Percentiles rank a stretch among this genome's conserved stretches.
Conservation (phyloP, 1,140 invertebrate species). For the Aplysia californica region DNA sequence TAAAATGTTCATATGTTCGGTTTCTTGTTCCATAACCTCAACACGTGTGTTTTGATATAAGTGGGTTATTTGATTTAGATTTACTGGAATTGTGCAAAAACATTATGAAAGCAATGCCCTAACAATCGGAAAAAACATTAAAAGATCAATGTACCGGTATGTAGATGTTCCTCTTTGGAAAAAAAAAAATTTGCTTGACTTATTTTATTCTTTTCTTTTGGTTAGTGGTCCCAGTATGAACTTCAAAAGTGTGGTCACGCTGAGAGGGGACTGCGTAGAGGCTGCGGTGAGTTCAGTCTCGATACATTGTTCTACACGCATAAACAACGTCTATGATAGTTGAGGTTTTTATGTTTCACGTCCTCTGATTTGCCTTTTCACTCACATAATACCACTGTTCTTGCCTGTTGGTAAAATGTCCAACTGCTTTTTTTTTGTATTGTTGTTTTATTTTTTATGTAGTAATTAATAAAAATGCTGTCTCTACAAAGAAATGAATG, state of each 20-base stretch:
- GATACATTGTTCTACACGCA: too few relatives aligned
- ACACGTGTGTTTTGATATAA: background rate
- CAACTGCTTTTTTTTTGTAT: background rate
- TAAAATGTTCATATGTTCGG: background rate
- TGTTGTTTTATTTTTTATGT: background rate
- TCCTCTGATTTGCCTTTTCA: background rate
- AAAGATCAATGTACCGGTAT: too few relatives aligned
- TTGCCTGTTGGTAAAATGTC: background rate
- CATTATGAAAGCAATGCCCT: too few relatives aligned
- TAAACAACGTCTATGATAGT: too few relatives aligned
- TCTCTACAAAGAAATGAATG: background rate
- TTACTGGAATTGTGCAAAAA: background rate
- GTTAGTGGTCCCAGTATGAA: slow-evolving; percentile 17
- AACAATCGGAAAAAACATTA: too few relatives aligned
- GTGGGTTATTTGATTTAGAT: background rate
- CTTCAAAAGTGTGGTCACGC: slow-evolving; percentile 17
- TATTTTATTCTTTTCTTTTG: background rate
- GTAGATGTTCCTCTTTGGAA: background rate
- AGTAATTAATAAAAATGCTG: background rate
- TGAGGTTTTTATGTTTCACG: background rate
- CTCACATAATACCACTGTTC: background rate
- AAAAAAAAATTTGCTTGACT: background rate
- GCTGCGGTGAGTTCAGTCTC: slow-evolving; percentile 19
- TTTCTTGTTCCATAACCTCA: background rate
- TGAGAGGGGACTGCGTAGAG: slow-evolving; percentile 12